Percentiles rank a stretch among this genome's conserved stretches.
Conservation (phyloP, 1,140 invertebrate species). For the Heterodera schachtii region DNA sequence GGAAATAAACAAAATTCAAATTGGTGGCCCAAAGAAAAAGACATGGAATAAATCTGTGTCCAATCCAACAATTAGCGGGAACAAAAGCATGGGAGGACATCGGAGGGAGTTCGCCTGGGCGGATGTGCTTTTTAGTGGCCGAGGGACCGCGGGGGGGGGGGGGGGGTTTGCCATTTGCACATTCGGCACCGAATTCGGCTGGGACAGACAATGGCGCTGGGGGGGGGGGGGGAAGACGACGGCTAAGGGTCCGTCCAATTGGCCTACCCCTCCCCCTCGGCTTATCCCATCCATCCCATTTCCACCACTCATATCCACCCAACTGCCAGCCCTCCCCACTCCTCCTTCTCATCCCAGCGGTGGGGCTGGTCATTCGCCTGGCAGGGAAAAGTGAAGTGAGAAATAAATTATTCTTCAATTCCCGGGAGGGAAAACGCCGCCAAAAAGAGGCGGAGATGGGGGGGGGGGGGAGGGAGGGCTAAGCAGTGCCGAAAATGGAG, state of each 20-base stretch:
- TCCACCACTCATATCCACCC: background rate
- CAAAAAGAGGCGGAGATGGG: slow-evolving; percentile 6
- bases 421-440: background rate
- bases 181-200: too few relatives aligned
- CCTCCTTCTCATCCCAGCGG: background rate
- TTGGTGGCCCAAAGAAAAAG: background rate
- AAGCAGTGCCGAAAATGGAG: too few relatives aligned
- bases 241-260: background rate
- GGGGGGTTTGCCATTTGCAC: too few relatives aligned
- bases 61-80: background rate
- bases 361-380: background rate
- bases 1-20: too few relatives aligned
- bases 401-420: slow-evolving; percentile 22
- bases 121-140: too few relatives aligned
- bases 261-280: background rate
- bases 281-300: background rate
- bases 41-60: background rate
- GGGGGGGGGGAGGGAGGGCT: too few relatives aligned
- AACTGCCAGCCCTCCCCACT: too few relatives aligned
- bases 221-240: too few relatives aligned
- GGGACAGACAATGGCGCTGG: background rate
- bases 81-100: background rate
- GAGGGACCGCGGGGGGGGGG: too few relatives aligned
- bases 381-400: background rate
- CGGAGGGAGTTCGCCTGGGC: background rate